These are phyloP conservation scores for Atta texana DNA, from an alignment of 1,140 invertebrate genomes.

Conservation along the genomic window DNA sequence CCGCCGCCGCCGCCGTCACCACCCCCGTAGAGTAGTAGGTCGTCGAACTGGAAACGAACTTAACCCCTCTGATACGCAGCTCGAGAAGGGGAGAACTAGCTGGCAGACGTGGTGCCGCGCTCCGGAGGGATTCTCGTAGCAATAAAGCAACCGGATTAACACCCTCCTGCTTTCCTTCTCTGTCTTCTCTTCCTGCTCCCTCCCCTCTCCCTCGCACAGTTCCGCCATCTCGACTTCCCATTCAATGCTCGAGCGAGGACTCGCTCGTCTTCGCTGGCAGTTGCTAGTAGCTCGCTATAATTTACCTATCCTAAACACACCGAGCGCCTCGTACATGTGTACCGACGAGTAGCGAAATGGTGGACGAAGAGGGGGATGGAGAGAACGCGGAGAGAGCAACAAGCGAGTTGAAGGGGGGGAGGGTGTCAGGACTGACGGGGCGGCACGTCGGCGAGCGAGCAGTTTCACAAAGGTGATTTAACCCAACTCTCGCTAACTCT, in stretches of 20 bases:
- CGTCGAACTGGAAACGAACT: constrained; percentile 76
- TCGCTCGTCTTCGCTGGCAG: constrained; percentile 58
- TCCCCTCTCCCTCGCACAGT: neutral
- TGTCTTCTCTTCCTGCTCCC: neutral
- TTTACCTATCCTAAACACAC: constrained; percentile 69
- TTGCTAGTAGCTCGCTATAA: constrained; percentile 65
- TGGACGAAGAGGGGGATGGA: constrained; percentile 9
- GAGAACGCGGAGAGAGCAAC: constrained; percentile 25
- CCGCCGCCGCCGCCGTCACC: neutral
- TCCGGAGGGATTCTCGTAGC: constrained; percentile 69
- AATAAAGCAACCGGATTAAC: constrained; percentile 76
- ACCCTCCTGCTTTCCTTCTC: constrained; percentile 38
- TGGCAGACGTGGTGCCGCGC: constrained; percentile 57
- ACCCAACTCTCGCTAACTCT: constrained; percentile 65
- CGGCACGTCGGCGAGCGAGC: constrained; percentile 44
- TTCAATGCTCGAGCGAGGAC: constrained; percentile 29
- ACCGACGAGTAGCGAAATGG: constrained; percentile 35
- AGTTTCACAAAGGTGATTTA: constrained; percentile 75
- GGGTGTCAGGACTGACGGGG: neutral
- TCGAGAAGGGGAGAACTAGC: constrained; percentile 59
- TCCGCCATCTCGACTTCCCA: constrained; percentile 28
- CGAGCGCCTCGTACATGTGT: constrained; percentile 66
- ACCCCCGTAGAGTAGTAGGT: constrained; percentile 55
- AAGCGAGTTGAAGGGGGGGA: neutral
- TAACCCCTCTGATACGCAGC: constrained; percentile 68